Evolutionary conservation across 2,113 vertebrate species (phyloP).

Genomic region (Platichthys flesus): DNA sequence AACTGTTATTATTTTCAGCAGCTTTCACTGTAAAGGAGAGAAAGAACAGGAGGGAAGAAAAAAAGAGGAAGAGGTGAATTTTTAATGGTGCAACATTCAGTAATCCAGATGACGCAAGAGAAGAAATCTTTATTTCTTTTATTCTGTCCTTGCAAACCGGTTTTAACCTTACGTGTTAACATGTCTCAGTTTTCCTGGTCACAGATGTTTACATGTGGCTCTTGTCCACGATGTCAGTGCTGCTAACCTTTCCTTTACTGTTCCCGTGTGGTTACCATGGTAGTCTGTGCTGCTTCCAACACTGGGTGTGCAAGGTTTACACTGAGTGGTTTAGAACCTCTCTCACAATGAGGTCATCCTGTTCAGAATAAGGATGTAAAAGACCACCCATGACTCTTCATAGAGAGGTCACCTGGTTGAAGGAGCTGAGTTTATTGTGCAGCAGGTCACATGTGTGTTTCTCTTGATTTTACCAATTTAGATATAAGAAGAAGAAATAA

Average conservation of each 20-base stretch:
- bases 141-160: constrained; percentile 1
- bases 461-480: too few species aligned
- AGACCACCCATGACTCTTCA: constrained; percentile 59
- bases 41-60: background rate
- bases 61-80: constrained; percentile 3
- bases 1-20: constrained; percentile 38
- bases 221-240: constrained; percentile 9
- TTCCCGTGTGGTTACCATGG: constrained; percentile 53
- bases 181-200: constrained; percentile 1
- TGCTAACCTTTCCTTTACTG: constrained; percentile 39
- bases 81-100: constrained; percentile 35
- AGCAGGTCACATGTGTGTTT: too few species aligned
- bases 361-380: constrained; percentile 23
- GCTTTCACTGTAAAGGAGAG: background rate
- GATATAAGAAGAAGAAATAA: too few species aligned
- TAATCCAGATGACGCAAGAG: constrained; percentile 34
- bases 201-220: constrained; percentile 34
- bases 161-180: constrained; percentile 1
- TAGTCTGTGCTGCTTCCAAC: constrained; percentile 39
- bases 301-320: constrained; percentile 61
- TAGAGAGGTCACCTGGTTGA: constrained; percentile 4
- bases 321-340: constrained; percentile 58
- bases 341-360: constrained; percentile 60
- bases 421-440: background rate
- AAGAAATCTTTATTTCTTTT: constrained; percentile 1